These are phyloP conservation scores for Equus przewalskii DNA, from an alignment of 2,113 vertebrate species.

Conservation along the genomic window DNA sequence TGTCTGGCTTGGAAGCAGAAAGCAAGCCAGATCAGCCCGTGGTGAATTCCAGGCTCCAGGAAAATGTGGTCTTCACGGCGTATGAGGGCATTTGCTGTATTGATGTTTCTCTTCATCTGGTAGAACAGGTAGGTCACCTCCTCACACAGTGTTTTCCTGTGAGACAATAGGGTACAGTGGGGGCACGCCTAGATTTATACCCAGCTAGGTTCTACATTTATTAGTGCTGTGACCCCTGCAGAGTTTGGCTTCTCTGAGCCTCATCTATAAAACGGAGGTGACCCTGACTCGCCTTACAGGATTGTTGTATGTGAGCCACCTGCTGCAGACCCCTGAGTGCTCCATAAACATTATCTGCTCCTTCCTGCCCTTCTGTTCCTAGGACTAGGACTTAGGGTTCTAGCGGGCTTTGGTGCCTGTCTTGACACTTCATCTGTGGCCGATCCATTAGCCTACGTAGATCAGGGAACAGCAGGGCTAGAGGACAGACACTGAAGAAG, in stretches of 20 bases:
- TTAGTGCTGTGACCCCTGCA: background rate
- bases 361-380: background rate
- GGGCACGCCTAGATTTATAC: background rate
- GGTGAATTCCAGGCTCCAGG: background rate
- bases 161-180: background rate
- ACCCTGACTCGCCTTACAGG: background rate
- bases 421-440: background rate
- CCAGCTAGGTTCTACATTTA: background rate
- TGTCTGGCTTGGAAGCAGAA: background rate
- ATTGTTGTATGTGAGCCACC: background rate
- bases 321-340: background rate
- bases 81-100: background rate
- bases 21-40: background rate
- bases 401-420: background rate
- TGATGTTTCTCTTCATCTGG: background rate
- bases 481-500: background rate
- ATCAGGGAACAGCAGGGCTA: background rate
- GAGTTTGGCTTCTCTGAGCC: background rate
- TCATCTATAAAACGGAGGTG: background rate
- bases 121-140: background rate
- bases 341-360: rapidly evolving
- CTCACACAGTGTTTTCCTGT: background rate
- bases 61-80: background rate
- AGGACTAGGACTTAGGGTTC: background rate
- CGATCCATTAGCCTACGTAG: background rate